Base-by-base conservation (phyloP, 2,113 vertebrate species). In the Hipposideros armiger region DNA sequence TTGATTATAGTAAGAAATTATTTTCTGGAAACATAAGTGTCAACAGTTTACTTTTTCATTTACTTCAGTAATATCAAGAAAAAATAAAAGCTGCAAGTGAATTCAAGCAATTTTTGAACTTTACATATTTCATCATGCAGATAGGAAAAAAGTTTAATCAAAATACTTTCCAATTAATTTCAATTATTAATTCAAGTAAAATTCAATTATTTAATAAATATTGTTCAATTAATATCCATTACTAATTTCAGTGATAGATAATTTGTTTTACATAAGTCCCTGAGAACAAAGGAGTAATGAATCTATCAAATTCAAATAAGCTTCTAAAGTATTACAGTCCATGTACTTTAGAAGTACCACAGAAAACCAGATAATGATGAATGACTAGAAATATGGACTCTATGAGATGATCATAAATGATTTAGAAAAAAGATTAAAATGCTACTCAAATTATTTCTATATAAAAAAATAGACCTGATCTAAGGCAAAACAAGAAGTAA, bases 61-160 rank as follows among this genome's bases (percentile, higher is more conserved):
- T 78, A 96, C 20, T 47, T 87, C 47, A 92, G 62, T 92, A 89
- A 58, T 36, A 80, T 78, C 24, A 92, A 94, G 54, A 36, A 84
- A 66, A 87, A 87, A 67, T 11, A 28, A 91, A 82, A 90, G 52
- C 6, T 64, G 82, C 26, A 83, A 72, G 15, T 87, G 42, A 85
- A 90, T 88, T 32, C 56, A n/a, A 92, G 69, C 11, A 93, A 91
- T 47, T 95, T 92, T 72, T 90, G 36, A 95, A 64, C 40, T 95
- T 86, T 86, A 86, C 11, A 45, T 87, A 92, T 77, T 93, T 58
- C 81, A 14, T 52, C 56, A 84, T 28, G 15, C n/a, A 91, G 26
- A 93, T 11, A 94, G 14, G 32, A 60, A 84, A 89, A 93, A 70
- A 64, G 54, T 70, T 87, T 67, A 36, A 93, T 24, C 20, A 67